phyloP scores from a whole-genome alignment of 2,797 vertebrate species.

The Trachurus trachurus region DNA sequence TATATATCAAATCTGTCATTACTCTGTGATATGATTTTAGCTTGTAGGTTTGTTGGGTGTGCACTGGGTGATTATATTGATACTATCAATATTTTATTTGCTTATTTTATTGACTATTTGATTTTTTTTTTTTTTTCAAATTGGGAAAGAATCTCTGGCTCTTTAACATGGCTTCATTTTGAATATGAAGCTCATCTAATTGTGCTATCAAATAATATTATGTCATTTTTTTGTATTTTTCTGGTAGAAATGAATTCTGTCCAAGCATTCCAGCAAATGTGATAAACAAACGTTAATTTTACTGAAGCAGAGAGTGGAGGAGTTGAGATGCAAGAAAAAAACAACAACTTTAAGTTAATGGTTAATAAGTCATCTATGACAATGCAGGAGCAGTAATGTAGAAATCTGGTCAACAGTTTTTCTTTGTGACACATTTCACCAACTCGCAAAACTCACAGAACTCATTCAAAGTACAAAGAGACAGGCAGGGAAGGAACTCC shows the following conservation, averaged over 20 bases:
- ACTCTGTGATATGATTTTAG: slow-evolving; percentile 10
- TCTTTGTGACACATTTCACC: slow-evolving; percentile 2
- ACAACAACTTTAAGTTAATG: neutral
- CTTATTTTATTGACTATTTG: neutral
- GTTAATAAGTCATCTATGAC: neutral
- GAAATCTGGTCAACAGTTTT: neutral
- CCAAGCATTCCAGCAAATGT: too few relatives aligned
- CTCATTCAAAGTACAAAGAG: slow-evolving; percentile 59
- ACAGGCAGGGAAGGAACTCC: slow-evolving; percentile 54
- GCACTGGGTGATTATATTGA: neutral
- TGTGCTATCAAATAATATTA: neutral
- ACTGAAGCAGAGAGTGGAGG: too few relatives aligned
- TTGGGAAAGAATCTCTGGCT: too few relatives aligned
- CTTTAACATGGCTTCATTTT: too few relatives aligned
- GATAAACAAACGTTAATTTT: too few relatives aligned
- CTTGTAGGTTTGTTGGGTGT: neutral
- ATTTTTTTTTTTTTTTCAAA: too few relatives aligned
- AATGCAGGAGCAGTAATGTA: neutral
- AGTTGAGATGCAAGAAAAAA: neutral
- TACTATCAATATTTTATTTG: neutral
- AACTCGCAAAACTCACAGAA: slow-evolving; percentile 17
- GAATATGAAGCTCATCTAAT: neutral
- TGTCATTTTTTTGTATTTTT: neutral
- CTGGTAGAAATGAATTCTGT: neutral
- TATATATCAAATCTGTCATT: slow-evolving; percentile 68